Evolutionary conservation across 2,888 invertebrate genomes (phyloP).

Genomic region (Fragum fragum): DNA sequence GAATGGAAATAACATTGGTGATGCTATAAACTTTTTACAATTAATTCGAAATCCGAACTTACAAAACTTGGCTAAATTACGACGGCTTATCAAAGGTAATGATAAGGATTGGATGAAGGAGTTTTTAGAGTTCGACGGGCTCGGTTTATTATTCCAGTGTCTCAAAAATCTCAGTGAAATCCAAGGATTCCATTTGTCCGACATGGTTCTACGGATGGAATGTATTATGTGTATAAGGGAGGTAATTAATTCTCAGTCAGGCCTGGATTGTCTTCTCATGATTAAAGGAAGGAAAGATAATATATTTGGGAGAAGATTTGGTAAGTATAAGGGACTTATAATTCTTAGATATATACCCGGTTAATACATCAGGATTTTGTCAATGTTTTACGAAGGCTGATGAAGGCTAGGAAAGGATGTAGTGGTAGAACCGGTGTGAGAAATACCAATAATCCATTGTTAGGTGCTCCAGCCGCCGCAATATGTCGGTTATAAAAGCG

Average conservation of each 20-base stretch:
- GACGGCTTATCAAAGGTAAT: conserved; percentile 78
- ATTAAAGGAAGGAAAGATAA: conserved; percentile 79
- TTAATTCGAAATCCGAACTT: conserved; percentile 81
- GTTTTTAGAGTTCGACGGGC: conserved; percentile 81
- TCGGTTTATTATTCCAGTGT: conserved; percentile 81
- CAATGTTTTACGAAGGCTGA: too few relatives aligned
- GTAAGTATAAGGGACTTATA: conserved; percentile 73
- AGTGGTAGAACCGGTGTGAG: too few relatives aligned
- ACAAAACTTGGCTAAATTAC: conserved; percentile 78
- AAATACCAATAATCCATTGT: too few relatives aligned
- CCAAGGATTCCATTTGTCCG: conserved; percentile 77
- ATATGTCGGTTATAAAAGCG: too few relatives aligned
- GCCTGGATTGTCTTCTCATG: conserved; percentile 86
- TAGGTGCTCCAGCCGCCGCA: too few relatives aligned
- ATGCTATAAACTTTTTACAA: conserved; percentile 77
- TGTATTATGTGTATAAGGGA: conserved; percentile 87
- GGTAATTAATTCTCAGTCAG: conserved; percentile 87
- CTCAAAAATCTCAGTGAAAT: conserved; percentile 76
- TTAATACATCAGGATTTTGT: too few relatives aligned
- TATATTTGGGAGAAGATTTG: conserved; percentile 81
- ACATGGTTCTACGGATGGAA: conserved; percentile 85
- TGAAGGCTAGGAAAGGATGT: too few relatives aligned
- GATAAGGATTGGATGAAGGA: conserved; percentile 82
- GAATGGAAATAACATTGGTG: conserved; percentile 53
- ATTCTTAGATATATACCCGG: too few relatives aligned